Evolutionary conservation across 2,113 vertebrate species (phyloP).

Genomic region (Callocephalon fimbriatum): DNA sequence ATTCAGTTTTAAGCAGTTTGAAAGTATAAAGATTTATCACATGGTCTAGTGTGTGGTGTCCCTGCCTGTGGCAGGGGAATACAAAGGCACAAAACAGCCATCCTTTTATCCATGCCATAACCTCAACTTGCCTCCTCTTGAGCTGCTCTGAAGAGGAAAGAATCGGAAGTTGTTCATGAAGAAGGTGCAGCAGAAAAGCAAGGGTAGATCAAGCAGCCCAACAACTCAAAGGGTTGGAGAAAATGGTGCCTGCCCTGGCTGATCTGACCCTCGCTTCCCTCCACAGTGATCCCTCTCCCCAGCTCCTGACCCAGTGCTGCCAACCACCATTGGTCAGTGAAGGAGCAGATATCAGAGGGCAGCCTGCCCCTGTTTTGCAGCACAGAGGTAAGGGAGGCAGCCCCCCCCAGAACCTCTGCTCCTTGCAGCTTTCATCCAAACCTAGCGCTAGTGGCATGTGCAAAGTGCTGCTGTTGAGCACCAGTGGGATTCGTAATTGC

Average conservation of each 20-base stretch:
- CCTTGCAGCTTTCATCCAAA: fast-evolving
- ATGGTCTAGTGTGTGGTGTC: no score
- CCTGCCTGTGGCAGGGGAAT: no score
- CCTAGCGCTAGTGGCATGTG: fast-evolving
- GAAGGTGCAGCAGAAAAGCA: background rate
- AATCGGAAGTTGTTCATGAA: fast-evolving
- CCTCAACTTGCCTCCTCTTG: background rate
- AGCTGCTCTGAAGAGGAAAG: background rate
- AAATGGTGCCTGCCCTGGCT: background rate
- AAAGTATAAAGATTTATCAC: no score
- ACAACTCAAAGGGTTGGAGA: background rate
- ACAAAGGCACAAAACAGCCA: background rate
- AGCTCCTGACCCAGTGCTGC: background rate
- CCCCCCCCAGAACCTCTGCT: background rate
- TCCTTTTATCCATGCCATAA: background rate
- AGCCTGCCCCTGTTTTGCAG: no score
- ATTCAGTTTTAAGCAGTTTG: no score
- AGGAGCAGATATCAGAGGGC: background rate
- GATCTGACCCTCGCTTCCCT: background rate
- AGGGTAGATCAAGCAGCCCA: background rate
- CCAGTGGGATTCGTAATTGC: fast-evolving
- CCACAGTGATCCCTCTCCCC: fast-evolving
- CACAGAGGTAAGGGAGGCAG: background rate
- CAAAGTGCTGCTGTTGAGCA: background rate
- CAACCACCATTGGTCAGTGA: background rate